Base-by-base conservation (phyloP, 2,113 vertebrate species). In the Felis chaus region DNA sequence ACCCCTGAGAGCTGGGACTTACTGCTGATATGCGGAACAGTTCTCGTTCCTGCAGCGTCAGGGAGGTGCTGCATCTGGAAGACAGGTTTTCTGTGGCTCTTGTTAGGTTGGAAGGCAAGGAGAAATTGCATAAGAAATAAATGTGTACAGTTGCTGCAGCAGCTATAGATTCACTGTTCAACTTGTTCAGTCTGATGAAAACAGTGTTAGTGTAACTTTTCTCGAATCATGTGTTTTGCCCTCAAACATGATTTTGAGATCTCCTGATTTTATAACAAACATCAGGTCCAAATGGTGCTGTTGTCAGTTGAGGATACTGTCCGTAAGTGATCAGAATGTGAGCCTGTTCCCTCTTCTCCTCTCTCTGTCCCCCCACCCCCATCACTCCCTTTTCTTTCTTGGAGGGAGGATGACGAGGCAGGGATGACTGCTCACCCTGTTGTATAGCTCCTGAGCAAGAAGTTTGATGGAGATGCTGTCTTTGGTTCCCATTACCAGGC, bases 91-190 rank as follows among this genome's bases (percentile, higher is more conserved):
- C 53, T 91, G 6, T 79, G 74, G 9, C 4, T 86, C 41, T 61
- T 95, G 61, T 84, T 95, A 33, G 48, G 50, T 96, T 66, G 78
- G 55, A 57, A 66, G 66, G 68, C 92, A 65, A 92, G 69, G 84
- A 93, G 36, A 91, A 7, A 31, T 8, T 71, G 48, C 74, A 85
- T 39, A 11, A 69, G 84, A 89, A 66, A 57, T n/a, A 39, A 8
- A 10, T 63, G 57, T 68, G 25, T 31, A 48, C 0, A 29, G 0
- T 84, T 95, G 45, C 25, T 80, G 23, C 36, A 45, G n/a, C 12
- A 87, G 86, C 68, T 55, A 2, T 66, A 69, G 53, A 31, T 84
- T 84, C 84, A 55, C 39, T 61, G 23, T 39, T 53, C 9, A 25
- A 45, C 69, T 82, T 21, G 15, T 94, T 29, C 25, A 48, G 12